Evolutionary conservation across 2,888 invertebrate genomes (phyloP), one percentile per base, ranked within the genome.

Genomic region (Tipula confusa): DNA sequence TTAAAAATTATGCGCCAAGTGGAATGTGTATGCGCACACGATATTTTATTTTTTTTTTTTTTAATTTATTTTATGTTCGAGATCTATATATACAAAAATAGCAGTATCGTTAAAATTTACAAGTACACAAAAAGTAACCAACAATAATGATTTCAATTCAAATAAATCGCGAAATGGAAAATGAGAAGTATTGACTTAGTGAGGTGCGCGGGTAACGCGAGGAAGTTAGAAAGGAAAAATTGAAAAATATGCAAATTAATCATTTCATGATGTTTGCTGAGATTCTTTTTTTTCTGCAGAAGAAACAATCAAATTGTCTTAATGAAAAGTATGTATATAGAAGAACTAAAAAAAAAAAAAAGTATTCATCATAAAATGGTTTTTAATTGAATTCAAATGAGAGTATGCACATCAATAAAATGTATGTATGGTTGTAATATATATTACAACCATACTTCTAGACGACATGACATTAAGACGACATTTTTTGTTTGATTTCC

Each of bases 381-480:
- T 64, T 64, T 64, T 64, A 64, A 64, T 64, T 64, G 64, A 64
- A 64, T 64, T 64, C 64, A 64, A 64, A 64, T 64, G 64, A 64
- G 64, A 64, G 64, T n/a, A n/a, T 64, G 64, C 64, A 64, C 64
- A 64, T 64, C 64, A 64, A 64, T 64, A 64, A 64, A 64, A 64
- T 64, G 64, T 64, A 64, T 64, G 9, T 64, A 64, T 64, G 9
- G 18, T 24, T 64, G 64, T 43, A 43, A 43, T 43, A 43, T 15
- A 43, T 4, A 64, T 18, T 18, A 11, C n/a, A n/a, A n/a, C n/a
- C n/a, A n/a, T 64, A 64, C 24, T 24, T 64, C 2, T 64, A 64
- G 6, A 64, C 18, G 64, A 64, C 64, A 24, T 64, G 64, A 64
- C 24, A 64, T 18, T 64, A 64, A 64, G 64, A 64, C 64, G 64